Percentiles rank a stretch among this genome's conserved stretches.
phyloP scores from a whole-genome alignment of 2,113 vertebrate species.

The Centropus bengalensis region DNA sequence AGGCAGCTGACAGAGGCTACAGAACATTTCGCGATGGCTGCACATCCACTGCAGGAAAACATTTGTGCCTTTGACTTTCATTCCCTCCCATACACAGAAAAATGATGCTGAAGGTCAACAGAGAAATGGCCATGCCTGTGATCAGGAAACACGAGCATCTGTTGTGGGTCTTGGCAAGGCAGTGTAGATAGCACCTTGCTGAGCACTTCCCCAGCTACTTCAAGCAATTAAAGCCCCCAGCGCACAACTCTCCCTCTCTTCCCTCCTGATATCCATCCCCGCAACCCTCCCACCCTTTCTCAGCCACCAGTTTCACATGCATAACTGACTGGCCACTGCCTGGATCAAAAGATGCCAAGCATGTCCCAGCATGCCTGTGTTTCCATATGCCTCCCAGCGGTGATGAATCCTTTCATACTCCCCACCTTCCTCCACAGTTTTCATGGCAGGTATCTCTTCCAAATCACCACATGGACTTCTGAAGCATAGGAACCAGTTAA shows the following conservation, averaged over 20 bases:
- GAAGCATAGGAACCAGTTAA: accelerated
- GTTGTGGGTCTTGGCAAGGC: background rate
- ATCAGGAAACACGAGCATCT: background rate
- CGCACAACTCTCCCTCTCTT: background rate
- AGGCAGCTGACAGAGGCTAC: background rate
- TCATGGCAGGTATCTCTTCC: background rate
- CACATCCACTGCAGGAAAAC: accelerated
- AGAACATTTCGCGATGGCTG: background rate
- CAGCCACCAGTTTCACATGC: background rate
- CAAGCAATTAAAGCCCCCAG: background rate
- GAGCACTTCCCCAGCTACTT: background rate
- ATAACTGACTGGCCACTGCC: background rate
- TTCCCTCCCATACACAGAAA: background rate
- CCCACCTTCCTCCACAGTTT: background rate
- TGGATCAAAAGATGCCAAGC: background rate
- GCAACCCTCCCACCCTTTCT: background rate
- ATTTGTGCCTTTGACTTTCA: background rate
- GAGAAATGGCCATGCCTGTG: background rate
- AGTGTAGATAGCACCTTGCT: background rate
- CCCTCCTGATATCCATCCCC: background rate
- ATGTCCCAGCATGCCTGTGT: accelerated
- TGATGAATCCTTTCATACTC: background rate
- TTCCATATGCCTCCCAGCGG: background rate
- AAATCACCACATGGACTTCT: background rate
- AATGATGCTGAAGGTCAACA: background rate